A percentile compares a stretch with the other conserved stretches of the same genome.
phyloP scores from a whole-genome alignment of 2,797 vertebrate species.

The Nyctalus aviator region DNA sequence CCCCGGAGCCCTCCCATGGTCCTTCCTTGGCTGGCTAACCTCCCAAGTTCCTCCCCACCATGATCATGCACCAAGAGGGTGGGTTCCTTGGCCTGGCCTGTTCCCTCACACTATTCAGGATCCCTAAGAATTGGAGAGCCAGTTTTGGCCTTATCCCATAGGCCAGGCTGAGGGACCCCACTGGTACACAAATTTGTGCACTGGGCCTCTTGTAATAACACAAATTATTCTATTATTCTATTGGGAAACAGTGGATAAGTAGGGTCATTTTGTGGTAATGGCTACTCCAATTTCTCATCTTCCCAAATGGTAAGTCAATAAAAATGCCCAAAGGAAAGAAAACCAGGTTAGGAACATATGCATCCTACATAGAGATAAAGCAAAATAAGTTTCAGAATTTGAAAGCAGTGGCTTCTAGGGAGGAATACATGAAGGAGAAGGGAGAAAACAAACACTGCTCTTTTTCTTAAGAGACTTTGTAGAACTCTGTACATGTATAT shows the following conservation, averaged over 20 bases:
- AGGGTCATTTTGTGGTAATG: not conserved
- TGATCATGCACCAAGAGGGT: no score
- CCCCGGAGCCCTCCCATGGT: no score
- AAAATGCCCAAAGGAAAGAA: not conserved
- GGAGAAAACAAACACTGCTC: not conserved
- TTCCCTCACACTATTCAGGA: no score
- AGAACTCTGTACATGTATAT: not conserved
- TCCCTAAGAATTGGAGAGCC: no score
- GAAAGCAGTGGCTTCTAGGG: not conserved
- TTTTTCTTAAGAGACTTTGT: not conserved
- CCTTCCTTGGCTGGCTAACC: no score
- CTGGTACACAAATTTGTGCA: no score
- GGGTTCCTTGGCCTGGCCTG: no score
- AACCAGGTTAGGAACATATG: not conserved
- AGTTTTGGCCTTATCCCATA: no score
- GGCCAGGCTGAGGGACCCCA: no score
- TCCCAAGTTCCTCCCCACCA: no score
- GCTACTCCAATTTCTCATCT: not conserved
- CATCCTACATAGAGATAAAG: not conserved
- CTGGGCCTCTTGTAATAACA: no score
- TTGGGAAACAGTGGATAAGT: not conserved
- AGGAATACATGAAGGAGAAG: not conserved
- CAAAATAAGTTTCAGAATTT: not conserved
- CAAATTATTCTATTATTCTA: not conserved
- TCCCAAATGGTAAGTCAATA: not conserved